Percentiles rank a stretch among this genome's conserved stretches.
These are phyloP conservation scores for Zosterops pallidus DNA, from an alignment of 2,113 vertebrate species.

Conservation along the genomic window DNA sequence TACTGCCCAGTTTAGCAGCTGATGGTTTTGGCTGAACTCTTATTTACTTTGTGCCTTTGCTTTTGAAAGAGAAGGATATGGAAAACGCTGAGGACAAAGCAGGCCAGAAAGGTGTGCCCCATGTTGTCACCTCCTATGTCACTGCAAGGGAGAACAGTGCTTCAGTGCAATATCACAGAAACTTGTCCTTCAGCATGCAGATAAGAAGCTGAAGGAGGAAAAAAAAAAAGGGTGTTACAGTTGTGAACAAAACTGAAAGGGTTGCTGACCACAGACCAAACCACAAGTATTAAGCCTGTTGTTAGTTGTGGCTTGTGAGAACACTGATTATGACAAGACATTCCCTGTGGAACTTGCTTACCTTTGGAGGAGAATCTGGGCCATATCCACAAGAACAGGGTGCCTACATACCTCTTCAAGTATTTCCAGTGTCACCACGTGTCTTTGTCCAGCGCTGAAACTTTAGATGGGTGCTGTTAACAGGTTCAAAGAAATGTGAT, in stretches of 20 bases:
- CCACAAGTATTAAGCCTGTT: not conserved
- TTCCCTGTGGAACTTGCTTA: not conserved
- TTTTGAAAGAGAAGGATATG: not conserved
- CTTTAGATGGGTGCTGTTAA: constrained; percentile 26
- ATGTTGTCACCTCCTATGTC: not conserved
- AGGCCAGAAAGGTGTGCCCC: not conserved
- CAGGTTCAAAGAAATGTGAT: constrained; percentile 34
- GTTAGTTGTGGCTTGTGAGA: not conserved
- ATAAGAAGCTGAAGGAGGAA: not conserved
- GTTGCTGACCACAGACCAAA: not conserved
- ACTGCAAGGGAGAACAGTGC: not conserved
- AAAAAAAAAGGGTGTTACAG: not conserved
- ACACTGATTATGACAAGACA: not conserved
- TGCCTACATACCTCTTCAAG: not conserved
- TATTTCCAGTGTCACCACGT: constrained; percentile 4
- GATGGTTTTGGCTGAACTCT: not conserved
- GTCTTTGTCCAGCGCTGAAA: constrained; percentile 32
- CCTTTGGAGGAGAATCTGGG: not conserved
- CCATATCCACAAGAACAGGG: not conserved
- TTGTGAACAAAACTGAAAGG: not conserved
- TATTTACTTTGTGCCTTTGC: not conserved
- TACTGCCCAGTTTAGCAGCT: not conserved
- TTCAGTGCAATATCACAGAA: not conserved
- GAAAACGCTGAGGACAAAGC: not conserved
- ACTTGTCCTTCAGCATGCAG: not conserved